Conservation (phyloP, 2,113 vertebrate species). For the Platysteira castanea region DNA sequence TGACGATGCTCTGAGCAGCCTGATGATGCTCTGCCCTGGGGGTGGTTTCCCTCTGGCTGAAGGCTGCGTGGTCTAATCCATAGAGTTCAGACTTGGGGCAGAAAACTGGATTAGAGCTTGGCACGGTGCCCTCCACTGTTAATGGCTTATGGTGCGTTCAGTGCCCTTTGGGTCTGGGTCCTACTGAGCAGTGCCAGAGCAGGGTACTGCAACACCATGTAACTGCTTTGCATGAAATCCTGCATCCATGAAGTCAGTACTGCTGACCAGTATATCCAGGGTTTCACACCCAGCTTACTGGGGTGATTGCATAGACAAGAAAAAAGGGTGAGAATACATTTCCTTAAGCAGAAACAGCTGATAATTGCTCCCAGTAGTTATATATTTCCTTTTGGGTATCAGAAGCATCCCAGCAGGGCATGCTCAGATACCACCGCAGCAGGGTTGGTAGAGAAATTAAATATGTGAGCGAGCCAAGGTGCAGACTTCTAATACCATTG, state of each 20-base stretch:
- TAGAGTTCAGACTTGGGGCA: not conserved
- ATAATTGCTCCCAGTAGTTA: not conserved
- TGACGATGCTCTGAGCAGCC: not conserved
- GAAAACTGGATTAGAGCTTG: not conserved
- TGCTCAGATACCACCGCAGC: not conserved
- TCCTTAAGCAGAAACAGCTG: not conserved
- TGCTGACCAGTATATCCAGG: not conserved
- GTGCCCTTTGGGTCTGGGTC: not conserved
- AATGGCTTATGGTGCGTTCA: not conserved
- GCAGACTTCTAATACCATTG: not conserved
- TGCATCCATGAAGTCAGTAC: not conserved
- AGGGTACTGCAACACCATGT: not conserved
- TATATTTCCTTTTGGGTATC: not conserved
- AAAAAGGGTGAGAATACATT: not conserved
- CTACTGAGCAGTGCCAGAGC: not conserved
- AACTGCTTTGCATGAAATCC: not conserved
- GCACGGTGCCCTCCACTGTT: not conserved
- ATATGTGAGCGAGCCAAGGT: not conserved
- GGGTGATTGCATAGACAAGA: not conserved
- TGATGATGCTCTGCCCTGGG: not conserved
- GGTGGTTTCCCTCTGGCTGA: not conserved
- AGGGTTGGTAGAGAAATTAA: not conserved
- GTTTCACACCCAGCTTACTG: not conserved
- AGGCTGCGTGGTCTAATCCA: not conserved
- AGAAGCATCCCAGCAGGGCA: not conserved